Percentiles rank a stretch among this genome's conserved stretches.
Conservation (phyloP, 2,113 vertebrate species). For the Orientallactaga bullata region DNA sequence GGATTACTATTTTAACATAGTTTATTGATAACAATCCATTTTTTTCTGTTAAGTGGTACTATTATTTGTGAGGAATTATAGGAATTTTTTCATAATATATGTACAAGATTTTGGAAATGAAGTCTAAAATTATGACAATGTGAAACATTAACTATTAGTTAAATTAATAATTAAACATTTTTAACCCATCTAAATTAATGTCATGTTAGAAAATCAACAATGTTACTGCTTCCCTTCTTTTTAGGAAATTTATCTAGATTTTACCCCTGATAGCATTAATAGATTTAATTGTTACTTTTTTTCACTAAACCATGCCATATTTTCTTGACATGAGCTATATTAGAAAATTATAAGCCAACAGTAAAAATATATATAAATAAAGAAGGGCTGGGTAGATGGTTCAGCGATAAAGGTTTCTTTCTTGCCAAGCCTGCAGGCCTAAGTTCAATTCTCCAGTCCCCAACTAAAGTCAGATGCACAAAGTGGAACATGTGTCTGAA, state of each 20-base stretch:
- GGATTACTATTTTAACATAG: not conserved
- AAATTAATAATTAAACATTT: not conserved
- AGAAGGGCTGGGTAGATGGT: no score
- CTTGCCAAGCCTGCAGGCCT: no score
- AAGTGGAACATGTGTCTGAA: no score
- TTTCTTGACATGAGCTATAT: not conserved
- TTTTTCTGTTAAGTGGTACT: not conserved
- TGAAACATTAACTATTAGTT: not conserved
- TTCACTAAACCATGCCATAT: not conserved
- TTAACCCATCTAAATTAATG: not conserved
- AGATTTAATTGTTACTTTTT: not conserved
- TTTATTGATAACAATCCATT: slow-evolving; percentile 26
- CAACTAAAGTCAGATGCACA: no score
- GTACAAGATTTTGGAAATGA: not conserved
- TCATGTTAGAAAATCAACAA: accelerated
- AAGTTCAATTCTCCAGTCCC: no score
- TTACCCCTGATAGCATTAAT: not conserved
- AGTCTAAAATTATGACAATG: not conserved
- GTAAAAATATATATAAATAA: not conserved
- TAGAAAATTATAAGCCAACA: not conserved
- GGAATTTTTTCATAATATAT: not conserved
- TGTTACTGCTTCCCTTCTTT: not conserved
- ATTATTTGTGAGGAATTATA: not conserved
- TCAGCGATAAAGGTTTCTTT: no score
- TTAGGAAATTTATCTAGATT: not conserved